Base-by-base conservation (phyloP, 2,113 vertebrate species). In the Globicephala melas region DNA sequence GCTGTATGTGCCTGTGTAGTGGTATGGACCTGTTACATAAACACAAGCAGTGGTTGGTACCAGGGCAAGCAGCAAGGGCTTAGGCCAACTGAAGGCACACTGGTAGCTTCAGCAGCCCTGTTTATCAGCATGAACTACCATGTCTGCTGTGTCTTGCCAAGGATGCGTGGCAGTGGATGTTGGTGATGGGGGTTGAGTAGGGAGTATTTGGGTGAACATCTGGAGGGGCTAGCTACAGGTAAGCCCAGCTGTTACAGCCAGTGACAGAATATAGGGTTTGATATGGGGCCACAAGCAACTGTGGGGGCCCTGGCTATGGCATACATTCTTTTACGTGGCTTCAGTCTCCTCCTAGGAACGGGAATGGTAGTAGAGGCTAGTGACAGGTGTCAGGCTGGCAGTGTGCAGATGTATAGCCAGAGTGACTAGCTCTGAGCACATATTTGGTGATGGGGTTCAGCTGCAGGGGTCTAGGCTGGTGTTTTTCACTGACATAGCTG, bases 41-140 rank as follows among this genome's bases (percentile, higher is more conserved):
- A 84, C 82, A 44, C 1, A 9, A 12, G 2, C 47, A 8, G 26
- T 83, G 76, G 31, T 36, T 62, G 13, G 50, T 1, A 6, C n/a
- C 50, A 58, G 77, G 11, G 13, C 23, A 58, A 50, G 12, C 50
- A 58, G 21, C 33, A 58, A 21, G 60, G 38, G 41, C 28, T 44
- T 5, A 60, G 41, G 65, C 82, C 4, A 1, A 33, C 18, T 47
- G 65, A 25, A 11, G 28, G 0, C 20, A 10, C 13, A 1, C 12
- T 38, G 23, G 13, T 25, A 38, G n/a, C n/a, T n/a, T 2, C 4
- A n/a, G n/a, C 0, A 13, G 2, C 13, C 53, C 55, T 17, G 23
- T 23, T 23, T 28, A 23, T 25, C 36, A 38, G 28, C 1, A 4
- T 47, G 60, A 20, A 47, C 41, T 65, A 20, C 28, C 18, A 11